Conservation (phyloP, 1,140 invertebrate genomes). For the Lasioglossum baleicum region DNA sequence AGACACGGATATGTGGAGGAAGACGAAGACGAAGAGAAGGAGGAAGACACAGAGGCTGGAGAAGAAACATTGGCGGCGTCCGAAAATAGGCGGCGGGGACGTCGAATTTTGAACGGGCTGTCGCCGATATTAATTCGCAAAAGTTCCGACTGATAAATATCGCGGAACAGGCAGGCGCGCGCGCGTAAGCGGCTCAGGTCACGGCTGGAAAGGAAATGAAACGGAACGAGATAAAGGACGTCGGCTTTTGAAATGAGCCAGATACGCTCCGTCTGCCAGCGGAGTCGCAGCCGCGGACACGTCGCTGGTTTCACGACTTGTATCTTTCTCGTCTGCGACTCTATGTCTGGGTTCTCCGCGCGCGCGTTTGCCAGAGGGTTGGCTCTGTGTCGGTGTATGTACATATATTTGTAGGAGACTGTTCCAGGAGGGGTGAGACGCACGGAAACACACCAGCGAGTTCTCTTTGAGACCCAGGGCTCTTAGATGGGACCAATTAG, state of each 20-base stretch:
- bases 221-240: slow-evolving; percentile 48
- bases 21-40: background rate
- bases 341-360: background rate
- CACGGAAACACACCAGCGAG: slow-evolving; percentile 24
- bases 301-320: background rate
- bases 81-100: slow-evolving; percentile 9
- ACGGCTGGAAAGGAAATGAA: slow-evolving; percentile 22
- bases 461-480: slow-evolving; percentile 59
- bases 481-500: slow-evolving; percentile 67
- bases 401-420: background rate
- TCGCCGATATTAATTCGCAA: slow-evolving; percentile 40
- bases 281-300: background rate
- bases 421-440: slow-evolving; percentile 20
- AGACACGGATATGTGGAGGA: no score
- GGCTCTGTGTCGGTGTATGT: no score
- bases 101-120: slow-evolving; percentile 16
- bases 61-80: background rate
- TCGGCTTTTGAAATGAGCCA: slow-evolving; percentile 33
- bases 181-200: background rate
- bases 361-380: background rate
- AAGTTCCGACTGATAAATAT: slow-evolving; percentile 30
- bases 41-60: background rate
- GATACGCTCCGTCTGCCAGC: slow-evolving; percentile 14
- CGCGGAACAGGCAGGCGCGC: background rate
- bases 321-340: background rate